These are phyloP conservation scores for Oligia strigilis DNA, from an alignment of 2,888 invertebrate species.

Conservation along the genomic window DNA sequence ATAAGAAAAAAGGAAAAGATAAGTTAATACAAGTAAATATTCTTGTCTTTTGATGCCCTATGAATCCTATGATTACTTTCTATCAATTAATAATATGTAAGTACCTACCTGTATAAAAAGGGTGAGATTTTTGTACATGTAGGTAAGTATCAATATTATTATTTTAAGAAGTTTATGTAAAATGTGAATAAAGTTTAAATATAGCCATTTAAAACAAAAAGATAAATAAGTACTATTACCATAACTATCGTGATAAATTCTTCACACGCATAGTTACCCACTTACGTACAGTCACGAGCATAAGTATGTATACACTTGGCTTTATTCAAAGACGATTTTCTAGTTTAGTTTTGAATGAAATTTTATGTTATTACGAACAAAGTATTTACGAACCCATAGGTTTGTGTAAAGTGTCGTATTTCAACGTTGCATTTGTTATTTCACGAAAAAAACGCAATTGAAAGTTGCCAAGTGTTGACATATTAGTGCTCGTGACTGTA, in stretches of 20 bases:
- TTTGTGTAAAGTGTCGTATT: too few relatives aligned
- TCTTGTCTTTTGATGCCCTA: not conserved
- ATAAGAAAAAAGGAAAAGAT: not conserved
- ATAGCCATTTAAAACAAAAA: not conserved
- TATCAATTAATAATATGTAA: not conserved
- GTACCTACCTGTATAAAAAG: not conserved
- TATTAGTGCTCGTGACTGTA: too few relatives aligned
- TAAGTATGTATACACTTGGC: too few relatives aligned
- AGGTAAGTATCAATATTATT: not conserved
- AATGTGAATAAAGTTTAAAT: not conserved
- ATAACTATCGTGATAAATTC: not conserved
- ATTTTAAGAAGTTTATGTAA: not conserved
- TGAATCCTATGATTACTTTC: not conserved
- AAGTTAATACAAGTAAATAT: not conserved
- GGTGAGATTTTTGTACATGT: not conserved
- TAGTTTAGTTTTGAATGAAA: too few relatives aligned
- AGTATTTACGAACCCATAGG: too few relatives aligned
- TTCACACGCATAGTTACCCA: not conserved
- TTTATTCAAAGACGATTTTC: too few relatives aligned
- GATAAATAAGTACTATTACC: not conserved
- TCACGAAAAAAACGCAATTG: too few relatives aligned
- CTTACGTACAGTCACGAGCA: not conserved
- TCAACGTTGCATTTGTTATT: too few relatives aligned
- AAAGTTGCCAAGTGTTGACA: too few relatives aligned
- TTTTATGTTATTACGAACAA: too few relatives aligned